Evolutionary conservation across 2,113 vertebrate species (phyloP).

Genomic region (Microcebus ravelobensis): DNA sequence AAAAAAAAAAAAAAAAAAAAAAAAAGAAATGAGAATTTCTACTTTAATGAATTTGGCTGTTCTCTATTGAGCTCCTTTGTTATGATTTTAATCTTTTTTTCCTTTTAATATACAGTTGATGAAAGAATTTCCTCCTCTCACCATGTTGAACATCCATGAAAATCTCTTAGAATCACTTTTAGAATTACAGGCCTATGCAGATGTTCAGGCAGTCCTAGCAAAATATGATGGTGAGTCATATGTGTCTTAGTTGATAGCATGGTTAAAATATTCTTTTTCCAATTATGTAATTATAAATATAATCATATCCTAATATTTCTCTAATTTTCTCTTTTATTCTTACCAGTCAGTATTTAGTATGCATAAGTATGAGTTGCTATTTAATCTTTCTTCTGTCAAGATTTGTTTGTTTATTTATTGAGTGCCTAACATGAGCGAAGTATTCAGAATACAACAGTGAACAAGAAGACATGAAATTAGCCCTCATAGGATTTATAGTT

Average conservation of each 20-base stretch:
- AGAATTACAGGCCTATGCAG: slow-evolving; percentile 98
- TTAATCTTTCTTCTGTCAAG: slow-evolving; percentile 17
- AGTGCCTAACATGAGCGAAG: neutral
- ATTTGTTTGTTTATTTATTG: slow-evolving; percentile 15
- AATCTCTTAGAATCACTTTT: slow-evolving; percentile 97
- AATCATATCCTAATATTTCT: slow-evolving; percentile 12
- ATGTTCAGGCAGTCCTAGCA: slow-evolving; percentile 98
- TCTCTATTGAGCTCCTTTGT: slow-evolving; percentile 27
- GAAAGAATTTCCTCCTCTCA: slow-evolving; percentile 98
- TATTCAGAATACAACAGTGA: neutral
- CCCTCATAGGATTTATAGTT: neutral
- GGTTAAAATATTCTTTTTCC: slow-evolving; percentile 7
- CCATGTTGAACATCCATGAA: slow-evolving; percentile 99
- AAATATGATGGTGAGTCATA: slow-evolving; percentile 95
- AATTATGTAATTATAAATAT: slow-evolving; percentile 6
- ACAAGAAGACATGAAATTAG: neutral
- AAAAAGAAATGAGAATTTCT: slow-evolving; percentile 54
- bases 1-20: too few species aligned
- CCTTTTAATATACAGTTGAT: slow-evolving; percentile 90
- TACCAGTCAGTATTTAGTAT: slow-evolving; percentile 31
- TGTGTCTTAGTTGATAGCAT: neutral
- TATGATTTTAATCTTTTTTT: slow-evolving; percentile 68
- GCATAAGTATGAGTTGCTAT: neutral
- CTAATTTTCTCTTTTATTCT: slow-evolving; percentile 44
- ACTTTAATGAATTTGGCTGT: slow-evolving; percentile 32